Evolutionary conservation across 2,113 vertebrate species (phyloP).

Genomic region (Vulpes lagopus): DNA sequence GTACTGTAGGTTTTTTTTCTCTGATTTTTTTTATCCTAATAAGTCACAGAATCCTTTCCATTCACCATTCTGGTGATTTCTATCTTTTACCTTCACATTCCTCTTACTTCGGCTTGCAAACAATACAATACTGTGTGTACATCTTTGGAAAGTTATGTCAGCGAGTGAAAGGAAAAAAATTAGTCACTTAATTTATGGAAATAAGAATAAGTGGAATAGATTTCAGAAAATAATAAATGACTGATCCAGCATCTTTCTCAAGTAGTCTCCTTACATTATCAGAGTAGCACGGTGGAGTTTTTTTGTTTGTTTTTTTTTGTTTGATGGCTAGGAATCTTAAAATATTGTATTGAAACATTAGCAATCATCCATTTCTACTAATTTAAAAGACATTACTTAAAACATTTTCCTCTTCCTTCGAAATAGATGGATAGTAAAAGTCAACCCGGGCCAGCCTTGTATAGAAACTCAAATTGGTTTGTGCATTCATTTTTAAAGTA

Average conservation of each 20-base stretch:
- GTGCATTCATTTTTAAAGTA: not conserved
- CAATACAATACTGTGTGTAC: not conserved
- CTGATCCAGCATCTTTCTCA: not conserved
- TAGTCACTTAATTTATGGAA: not conserved
- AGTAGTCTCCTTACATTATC: not conserved
- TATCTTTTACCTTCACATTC: not conserved
- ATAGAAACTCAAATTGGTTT: not conserved
- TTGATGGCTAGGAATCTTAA: not conserved
- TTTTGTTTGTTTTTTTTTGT: not conserved
- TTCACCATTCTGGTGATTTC: not conserved
- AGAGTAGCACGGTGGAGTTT: not conserved
- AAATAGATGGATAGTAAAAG: not conserved
- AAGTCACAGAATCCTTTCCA: not conserved
- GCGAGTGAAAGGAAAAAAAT: not conserved
- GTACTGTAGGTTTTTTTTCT: not conserved
- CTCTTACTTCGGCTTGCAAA: not conserved
- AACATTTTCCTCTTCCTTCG: conserved; percentile 1
- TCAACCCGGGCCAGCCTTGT: not conserved
- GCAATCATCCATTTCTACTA: not conserved
- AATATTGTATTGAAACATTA: conserved; percentile 3
- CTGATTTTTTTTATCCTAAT: not conserved
- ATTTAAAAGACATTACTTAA: conserved; percentile 29
- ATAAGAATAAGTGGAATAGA: conserved; percentile 3
- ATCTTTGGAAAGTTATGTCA: not conserved
- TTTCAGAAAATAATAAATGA: conserved; percentile 37